A percentile compares a stretch with the other conserved stretches of the same genome.
These are phyloP conservation scores for Rhopilema esculentum DNA, from an alignment of 30 jellyfish, hydroid and myxozoan genomes.

Conservation along the genomic window DNA sequence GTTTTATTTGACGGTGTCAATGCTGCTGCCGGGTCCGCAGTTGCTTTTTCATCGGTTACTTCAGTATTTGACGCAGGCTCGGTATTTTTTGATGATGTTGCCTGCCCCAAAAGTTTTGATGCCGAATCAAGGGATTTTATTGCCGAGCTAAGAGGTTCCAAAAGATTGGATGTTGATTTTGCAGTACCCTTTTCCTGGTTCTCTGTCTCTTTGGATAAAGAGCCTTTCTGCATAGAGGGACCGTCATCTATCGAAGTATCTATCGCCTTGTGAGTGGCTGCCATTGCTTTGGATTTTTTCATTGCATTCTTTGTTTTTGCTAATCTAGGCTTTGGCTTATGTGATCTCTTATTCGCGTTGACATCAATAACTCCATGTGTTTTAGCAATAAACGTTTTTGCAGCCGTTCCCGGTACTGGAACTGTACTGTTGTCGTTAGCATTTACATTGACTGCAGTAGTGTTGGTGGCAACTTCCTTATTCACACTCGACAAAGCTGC, in stretches of 20 bases:
- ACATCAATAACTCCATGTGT: background rate
- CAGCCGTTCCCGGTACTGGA: constrained; percentile 50
- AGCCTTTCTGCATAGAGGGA: constrained; percentile 67
- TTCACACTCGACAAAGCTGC: background rate
- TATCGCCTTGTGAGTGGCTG: constrained; percentile 6
- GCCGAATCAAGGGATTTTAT: constrained; percentile 70
- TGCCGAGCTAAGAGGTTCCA: constrained; percentile 60
- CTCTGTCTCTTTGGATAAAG: constrained; percentile 40
- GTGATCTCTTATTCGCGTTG: constrained; percentile 17
- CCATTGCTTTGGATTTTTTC: constrained; percentile 22
- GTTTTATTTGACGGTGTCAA: background rate
- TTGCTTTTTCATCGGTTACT: background rate
- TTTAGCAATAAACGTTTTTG: constrained; percentile 45
- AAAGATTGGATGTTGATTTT: constrained; percentile 44
- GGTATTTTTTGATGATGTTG: background rate
- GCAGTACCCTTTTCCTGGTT: constrained; percentile 49
- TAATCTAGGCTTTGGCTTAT: constrained; percentile 1
- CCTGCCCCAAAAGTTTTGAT: constrained; percentile 63
- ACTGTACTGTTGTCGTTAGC: background rate
- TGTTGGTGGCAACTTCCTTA: background rate
- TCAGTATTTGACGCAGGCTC: background rate
- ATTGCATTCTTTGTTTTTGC: constrained; percentile 14
- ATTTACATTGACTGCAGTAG: background rate
- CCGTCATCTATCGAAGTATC: constrained; percentile 39
- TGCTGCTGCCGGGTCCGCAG: constrained; percentile 3